phyloP scores from a whole-genome alignment of 2,888 invertebrate genomes.

The Dicyrtoma fusca region DNA sequence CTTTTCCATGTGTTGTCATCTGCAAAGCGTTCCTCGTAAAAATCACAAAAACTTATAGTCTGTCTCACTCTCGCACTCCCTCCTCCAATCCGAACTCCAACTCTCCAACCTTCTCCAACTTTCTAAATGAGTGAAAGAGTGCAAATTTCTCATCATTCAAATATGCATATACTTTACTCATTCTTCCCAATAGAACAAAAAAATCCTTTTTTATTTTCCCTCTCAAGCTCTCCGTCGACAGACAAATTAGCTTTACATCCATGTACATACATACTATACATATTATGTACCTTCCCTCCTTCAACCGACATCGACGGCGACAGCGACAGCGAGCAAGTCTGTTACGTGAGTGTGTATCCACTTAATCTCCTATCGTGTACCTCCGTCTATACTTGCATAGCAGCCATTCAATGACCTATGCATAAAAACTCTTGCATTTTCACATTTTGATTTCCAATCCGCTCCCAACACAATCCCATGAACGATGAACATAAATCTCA shows the following conservation, averaged over 20 bases:
- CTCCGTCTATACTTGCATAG: too few relatives aligned
- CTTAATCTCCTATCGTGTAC: too few relatives aligned
- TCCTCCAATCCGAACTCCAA: conserved; percentile 3
- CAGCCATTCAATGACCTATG: too few relatives aligned
- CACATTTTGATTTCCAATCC: too few relatives aligned
- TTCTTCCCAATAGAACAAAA: too few relatives aligned
- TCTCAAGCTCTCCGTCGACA: conserved; percentile 7
- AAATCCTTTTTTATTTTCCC: neutral
- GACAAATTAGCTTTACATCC: conserved; percentile 8
- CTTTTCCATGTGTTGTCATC: conserved; percentile 55
- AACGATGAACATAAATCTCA: too few relatives aligned
- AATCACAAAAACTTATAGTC: conserved; percentile 38
- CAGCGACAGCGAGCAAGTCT: too few relatives aligned
- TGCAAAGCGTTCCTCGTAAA: conserved; percentile 34
- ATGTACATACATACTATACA: neutral
- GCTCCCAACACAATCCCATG: too few relatives aligned
- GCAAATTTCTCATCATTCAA: conserved; percentile 42
- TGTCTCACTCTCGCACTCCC: conserved; percentile 22
- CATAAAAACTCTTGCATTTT: too few relatives aligned
- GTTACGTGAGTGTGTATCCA: too few relatives aligned
- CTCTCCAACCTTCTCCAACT: conserved; percentile 8
- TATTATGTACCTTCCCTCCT: too few relatives aligned
- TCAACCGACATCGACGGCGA: too few relatives aligned
- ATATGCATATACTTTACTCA: conserved; percentile 9
- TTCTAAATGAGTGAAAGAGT: conserved; percentile 43